Base-by-base conservation (phyloP, 2,113 vertebrate genomes). In the Asarcornis scutulata region DNA sequence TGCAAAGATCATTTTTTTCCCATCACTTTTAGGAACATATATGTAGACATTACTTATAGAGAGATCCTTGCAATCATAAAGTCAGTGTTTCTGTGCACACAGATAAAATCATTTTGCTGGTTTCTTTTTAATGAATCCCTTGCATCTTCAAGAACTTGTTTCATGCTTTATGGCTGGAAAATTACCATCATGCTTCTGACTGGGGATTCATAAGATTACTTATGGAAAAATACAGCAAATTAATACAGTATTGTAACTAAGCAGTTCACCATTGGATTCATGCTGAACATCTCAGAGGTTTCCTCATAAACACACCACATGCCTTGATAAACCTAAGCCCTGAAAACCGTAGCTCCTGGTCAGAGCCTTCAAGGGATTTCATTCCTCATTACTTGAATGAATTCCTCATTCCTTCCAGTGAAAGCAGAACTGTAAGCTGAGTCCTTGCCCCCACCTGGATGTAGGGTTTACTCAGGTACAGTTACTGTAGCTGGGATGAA, bases 171-270 rank as follows among this genome's bases (percentile, higher is more conserved):
- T 91, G 60, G 32, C 60, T 90, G 77, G 74, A 87, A 96, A 96
- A 95, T 50, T 58, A 75, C 66, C 34, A 55, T 95, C 55, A 50
- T 17, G 40, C n/a, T 48, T 91, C 72, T 80, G 62, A 48, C 25
- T 63, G 25, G 63, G 46, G 78, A 96, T 83, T 81, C 48, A 66
- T 91, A 74, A 94, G 90, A 87, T 50, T 91, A 92, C 44, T 91
- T 84, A 68, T 83, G 80, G 60, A 82, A 92, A 95, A 73, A 34
- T 63, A 89, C 42, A 79, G 21, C 76, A 62, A 89, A 77, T 91
- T 86, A 76, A 68, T 86, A 74, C 31, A 27, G 11, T 64, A n/a
- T 60, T 85, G 63, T 86, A 95, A 86, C 50, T 84, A 71, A 92
- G 74, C 48, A 92, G 44, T 68, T 93, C 77, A 83, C 18, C 74